Evolutionary conservation across 2,797 vertebrate species (phyloP), one percentile per base, ranked within the genome.

Genomic region (Myotis vivesi): DNA sequence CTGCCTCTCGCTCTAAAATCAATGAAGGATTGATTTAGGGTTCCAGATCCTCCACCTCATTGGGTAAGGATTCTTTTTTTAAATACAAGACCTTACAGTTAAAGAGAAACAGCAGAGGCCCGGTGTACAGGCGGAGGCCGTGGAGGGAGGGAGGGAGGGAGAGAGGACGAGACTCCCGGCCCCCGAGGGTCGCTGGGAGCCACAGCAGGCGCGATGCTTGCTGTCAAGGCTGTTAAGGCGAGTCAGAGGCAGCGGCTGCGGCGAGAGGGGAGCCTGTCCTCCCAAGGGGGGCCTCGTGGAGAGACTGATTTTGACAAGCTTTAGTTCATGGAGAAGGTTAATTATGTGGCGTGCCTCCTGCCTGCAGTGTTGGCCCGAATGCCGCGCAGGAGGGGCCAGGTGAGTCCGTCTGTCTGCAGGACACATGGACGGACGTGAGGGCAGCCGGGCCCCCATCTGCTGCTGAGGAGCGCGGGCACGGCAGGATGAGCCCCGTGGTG

Each of bases 151-250:
- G 6, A 36, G 46, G 30, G 44, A 79, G 73, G 22, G 7, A 36
- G 38, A n/a, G 55, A 38, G 19, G 51, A 30, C 5, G 15, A 71
- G 66, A 49, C 1, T 22, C 17, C 7, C 6, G 79, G 62, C 11
- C 33, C 28, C 57, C 7, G 0, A 2, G 49, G 9, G 28, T 41
- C 13, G 28, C 10, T 6, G 0, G 1, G 2, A 41, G 36, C 36
- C 15, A 2, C n/a, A 10, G 38, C 30, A 3, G 46, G 57, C 8
- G 8, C 9, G 55, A 10, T 23, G 3, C 79, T 44, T 15, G 38
- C 7, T 8, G 53, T 13, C 11, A 1, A 6, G 16, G 3, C 41
- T 80, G 55, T 59, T 49, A 2, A 23, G 36, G 51, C 7, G n/a
- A 28, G 30, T 19, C 41, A 44, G 2, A 44, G 41, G 9, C 41